A percentile compares a stretch with the other conserved stretches of the same genome.
phyloP scores from a whole-genome alignment of 2,113 vertebrate species.

The Saccopteryx leptura region DNA sequence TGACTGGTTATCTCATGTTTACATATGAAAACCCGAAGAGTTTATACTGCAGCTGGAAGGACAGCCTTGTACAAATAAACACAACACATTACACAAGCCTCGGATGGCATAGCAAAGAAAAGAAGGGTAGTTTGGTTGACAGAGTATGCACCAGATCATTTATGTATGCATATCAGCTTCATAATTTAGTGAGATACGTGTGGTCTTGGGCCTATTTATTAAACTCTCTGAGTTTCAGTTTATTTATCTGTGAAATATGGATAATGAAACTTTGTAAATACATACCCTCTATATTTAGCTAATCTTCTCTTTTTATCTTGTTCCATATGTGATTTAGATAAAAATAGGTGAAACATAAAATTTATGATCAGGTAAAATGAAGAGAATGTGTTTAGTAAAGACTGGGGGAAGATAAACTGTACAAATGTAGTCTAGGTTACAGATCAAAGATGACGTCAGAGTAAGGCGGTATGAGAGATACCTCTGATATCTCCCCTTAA shows the following conservation, averaged over 20 bases:
- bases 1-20: background rate
- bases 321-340: constrained; percentile 21
- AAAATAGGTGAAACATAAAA: constrained; percentile 15
- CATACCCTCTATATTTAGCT: background rate
- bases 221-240: background rate
- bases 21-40: background rate
- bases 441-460: too few species aligned
- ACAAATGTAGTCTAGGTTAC: background rate
- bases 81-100: background rate
- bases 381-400: background rate
- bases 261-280: background rate
- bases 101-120: background rate
- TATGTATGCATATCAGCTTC: background rate
- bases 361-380: background rate
- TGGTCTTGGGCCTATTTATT: background rate
- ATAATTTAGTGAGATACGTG: background rate
- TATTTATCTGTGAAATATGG: background rate
- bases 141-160: background rate
- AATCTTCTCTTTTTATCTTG: constrained; percentile 4
- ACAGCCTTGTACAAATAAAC: background rate
- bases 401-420: background rate
- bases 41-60: background rate
- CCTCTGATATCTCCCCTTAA: too few species aligned
- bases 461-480: too few species aligned
- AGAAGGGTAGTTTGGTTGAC: background rate